Percentiles rank a stretch among this genome's conserved stretches.
Conservation (phyloP, 2,113 vertebrate species). For the Phalacrocorax aristotelis region DNA sequence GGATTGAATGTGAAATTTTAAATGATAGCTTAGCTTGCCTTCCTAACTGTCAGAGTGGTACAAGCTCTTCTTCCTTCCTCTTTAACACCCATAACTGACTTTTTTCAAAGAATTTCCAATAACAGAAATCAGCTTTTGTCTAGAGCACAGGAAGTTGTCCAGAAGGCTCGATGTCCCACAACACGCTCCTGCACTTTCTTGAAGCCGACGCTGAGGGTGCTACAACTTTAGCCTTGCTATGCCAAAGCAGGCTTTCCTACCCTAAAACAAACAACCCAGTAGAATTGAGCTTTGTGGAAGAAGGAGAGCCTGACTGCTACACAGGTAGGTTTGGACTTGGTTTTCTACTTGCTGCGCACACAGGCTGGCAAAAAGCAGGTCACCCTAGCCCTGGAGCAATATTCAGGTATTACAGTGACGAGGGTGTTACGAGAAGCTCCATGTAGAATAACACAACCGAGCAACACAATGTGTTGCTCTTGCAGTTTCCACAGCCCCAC, state of each 20-base stretch:
- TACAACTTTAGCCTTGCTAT: background rate
- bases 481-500: background rate
- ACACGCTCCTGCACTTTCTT: background rate
- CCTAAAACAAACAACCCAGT: background rate
- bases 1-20: background rate
- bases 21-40: background rate
- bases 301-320: background rate
- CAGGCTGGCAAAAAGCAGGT: background rate
- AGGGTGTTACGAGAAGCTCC: background rate
- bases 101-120: constrained; percentile 1
- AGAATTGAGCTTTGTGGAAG: background rate
- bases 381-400: background rate
- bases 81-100: background rate
- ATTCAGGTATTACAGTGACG: background rate
- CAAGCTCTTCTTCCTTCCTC: constrained; percentile 25
- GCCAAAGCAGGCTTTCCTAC: background rate
- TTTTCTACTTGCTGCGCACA: background rate
- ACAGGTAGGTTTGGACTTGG: background rate
- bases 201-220: background rate
- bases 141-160: background rate
- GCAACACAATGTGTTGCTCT: background rate
- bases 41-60: background rate
- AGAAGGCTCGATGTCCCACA: background rate
- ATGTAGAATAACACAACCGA: background rate
- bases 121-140: constrained; percentile 12